phyloP scores from a whole-genome alignment of 2,888 invertebrate genomes.

The Rhabditoides inermis region DNA sequence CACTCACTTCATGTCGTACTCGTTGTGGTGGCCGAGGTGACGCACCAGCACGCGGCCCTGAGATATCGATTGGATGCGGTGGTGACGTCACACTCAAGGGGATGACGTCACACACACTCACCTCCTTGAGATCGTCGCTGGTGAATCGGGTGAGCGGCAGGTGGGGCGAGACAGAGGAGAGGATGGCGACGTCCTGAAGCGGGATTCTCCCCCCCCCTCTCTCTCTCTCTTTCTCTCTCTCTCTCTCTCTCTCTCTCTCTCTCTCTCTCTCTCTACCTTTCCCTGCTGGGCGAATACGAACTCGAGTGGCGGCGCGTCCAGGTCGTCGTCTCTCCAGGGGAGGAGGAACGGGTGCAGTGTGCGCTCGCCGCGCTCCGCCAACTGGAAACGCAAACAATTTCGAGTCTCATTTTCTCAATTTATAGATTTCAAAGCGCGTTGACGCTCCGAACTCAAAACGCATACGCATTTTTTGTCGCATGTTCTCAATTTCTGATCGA shows the following conservation, averaged over 20 bases:
- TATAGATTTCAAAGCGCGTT: no score
- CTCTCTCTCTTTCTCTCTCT: slow-evolving; percentile 11
- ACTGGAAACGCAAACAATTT: no score
- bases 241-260: neutral
- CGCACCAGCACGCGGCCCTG: slow-evolving; percentile 21
- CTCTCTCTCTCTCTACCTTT: slow-evolving; percentile 2
- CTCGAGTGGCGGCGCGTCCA: slow-evolving; percentile 24
- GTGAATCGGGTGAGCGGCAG: slow-evolving; percentile 26
- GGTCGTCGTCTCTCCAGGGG: slow-evolving; percentile 41
- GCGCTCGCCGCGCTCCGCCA: slow-evolving; percentile 39
- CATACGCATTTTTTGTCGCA: no score
- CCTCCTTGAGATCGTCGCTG: slow-evolving; percentile 23
- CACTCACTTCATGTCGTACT: slow-evolving; percentile 15
- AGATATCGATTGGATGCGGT: no score
- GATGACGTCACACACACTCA: no score
- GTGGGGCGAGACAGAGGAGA: slow-evolving; percentile 32
- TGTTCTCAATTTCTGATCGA: no score
- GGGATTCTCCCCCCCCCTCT: slow-evolving; percentile 4
- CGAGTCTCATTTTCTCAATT: no score
- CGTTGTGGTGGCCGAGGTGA: slow-evolving; percentile 26
- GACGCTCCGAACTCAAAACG: no score
- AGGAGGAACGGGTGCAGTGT: slow-evolving; percentile 34
- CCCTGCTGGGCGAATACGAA: slow-evolving; percentile 31
- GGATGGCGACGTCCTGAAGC: slow-evolving; percentile 25
- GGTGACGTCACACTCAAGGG: no score